Base-by-base conservation (phyloP, 2,113 vertebrate species). In the Stercorarius parasiticus region DNA sequence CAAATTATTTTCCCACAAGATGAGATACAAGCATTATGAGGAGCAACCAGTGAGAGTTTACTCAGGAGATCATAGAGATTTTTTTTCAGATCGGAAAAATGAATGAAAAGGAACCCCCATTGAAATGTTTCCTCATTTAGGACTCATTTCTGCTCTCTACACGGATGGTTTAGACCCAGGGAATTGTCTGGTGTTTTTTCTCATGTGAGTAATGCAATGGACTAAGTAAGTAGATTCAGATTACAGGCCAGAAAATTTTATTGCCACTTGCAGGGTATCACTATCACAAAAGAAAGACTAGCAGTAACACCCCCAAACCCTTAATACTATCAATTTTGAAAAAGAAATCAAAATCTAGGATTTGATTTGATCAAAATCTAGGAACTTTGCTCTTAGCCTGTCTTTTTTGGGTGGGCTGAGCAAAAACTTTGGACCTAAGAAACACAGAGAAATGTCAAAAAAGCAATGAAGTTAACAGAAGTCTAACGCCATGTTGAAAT, bases 1-100 rank as follows among this genome's bases (percentile, higher is more conserved):
- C 67, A 86, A 62, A 59, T 50, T 72, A 43, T 77, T 97, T 97
- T 86, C 82, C 49, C 70, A 83, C 69, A 92, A 70, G 65, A 52
- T 16, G 49, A 76, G 47, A 73, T 45, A 64, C 9, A 38, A 69
- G 11, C 27, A 38, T 43, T 72, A 43, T 30, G 34, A 81, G 38
- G 13, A 93, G 45, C 30, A 93, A 25, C 4, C 4, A 26, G 4
- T 26, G 25, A 82, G 42, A n/a, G 11, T 78, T 94, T 81, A 78
- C 26, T 56, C 21, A 52, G 16, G 5, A 77, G 5, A 47, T 71
- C 53, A 43, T 15, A 43, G 13, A 45, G 10, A 2, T 3, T 14
- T 65, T 73, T 72, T 79, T 88, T 55, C 30, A 66, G 36, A 38
- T 27, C 85, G 36, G 47, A 88, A 78, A 78, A 90, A 73, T 42